These are phyloP conservation scores for Watsonalla binaria DNA, from an alignment of 2,888 invertebrate species.

Conservation along the genomic window DNA sequence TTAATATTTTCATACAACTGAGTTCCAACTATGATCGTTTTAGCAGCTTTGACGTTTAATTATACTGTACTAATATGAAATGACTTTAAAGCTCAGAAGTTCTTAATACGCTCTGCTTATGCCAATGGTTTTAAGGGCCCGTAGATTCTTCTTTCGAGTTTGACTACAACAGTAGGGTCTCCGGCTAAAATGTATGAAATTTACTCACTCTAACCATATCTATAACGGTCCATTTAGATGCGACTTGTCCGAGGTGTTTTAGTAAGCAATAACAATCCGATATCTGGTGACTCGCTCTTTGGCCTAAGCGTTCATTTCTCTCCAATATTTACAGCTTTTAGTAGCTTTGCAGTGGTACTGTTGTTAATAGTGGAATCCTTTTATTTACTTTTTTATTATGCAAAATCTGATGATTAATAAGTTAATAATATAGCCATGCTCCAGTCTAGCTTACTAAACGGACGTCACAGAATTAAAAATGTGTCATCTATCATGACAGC, in stretches of 20 bases:
- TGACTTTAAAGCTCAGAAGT: too few species aligned
- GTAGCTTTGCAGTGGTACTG: not conserved
- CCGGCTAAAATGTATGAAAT: slow-evolving; percentile 12
- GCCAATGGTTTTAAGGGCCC: too few species aligned
- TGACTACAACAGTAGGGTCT: not conserved
- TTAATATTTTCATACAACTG: too few species aligned
- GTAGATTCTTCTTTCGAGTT: not conserved
- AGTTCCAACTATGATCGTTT: too few species aligned
- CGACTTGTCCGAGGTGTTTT: slow-evolving; percentile 11
- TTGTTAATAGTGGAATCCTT: not conserved
- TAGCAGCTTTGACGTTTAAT: too few species aligned
- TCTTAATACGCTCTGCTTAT: too few species aligned
- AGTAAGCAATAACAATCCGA: slow-evolving; percentile 14
- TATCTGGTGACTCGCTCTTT: slow-evolving; percentile 3
- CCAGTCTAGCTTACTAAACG: too few species aligned
- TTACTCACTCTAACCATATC: slow-evolving; percentile 9
- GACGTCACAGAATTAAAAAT: too few species aligned
- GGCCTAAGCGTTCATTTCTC: not conserved
- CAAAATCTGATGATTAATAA: too few species aligned
- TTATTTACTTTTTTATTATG: not conserved
- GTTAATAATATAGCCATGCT: too few species aligned
- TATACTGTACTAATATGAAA: too few species aligned
- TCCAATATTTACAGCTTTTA: not conserved
- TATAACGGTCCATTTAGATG: slow-evolving; percentile 12
- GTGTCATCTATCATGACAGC: too few species aligned